A percentile compares a stretch with the other conserved stretches of the same genome.
phyloP scores from a whole-genome alignment of 2,797 vertebrate species.

The Rhinella marina region DNA sequence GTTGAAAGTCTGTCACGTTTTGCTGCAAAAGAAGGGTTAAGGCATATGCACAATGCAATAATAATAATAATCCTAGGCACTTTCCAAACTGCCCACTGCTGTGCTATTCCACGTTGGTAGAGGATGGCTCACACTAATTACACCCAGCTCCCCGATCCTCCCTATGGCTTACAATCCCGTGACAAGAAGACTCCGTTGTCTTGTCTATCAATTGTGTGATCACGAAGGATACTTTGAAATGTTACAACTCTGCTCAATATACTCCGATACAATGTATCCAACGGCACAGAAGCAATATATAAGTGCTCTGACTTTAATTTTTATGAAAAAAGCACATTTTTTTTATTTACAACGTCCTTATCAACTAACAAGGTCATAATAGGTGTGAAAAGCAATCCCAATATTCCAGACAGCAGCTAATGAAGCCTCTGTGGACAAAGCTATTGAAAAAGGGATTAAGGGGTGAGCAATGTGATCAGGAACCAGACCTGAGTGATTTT shows the following conservation, averaged over 20 bases:
- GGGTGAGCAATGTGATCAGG: slow-evolving; percentile 53
- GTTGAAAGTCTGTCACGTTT: no score
- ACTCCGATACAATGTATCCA: background rate
- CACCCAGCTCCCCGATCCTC: no score
- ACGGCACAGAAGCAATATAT: background rate
- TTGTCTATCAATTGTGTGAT: no score
- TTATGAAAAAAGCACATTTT: background rate
- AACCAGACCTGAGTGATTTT: slow-evolving; percentile 51
- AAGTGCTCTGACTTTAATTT: background rate
- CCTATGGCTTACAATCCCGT: no score
- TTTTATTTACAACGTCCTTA: slow-evolving; percentile 36
- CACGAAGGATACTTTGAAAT: background rate
- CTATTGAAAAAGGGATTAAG: slow-evolving; percentile 60
- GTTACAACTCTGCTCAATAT: background rate
- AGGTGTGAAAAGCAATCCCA: slow-evolving; percentile 27
- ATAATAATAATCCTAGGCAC: no score
- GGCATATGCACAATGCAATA: no score
- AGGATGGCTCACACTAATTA: no score
- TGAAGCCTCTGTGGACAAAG: slow-evolving; percentile 43
- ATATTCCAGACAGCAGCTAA: slow-evolving; percentile 48
- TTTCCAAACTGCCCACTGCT: no score
- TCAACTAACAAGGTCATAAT: slow-evolving; percentile 52
- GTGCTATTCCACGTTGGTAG: no score
- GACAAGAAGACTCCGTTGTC: no score
- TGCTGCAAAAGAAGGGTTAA: no score